Evolutionary conservation across 2,888 invertebrate species (phyloP).

Genomic region (Chaetoderma sp.): DNA sequence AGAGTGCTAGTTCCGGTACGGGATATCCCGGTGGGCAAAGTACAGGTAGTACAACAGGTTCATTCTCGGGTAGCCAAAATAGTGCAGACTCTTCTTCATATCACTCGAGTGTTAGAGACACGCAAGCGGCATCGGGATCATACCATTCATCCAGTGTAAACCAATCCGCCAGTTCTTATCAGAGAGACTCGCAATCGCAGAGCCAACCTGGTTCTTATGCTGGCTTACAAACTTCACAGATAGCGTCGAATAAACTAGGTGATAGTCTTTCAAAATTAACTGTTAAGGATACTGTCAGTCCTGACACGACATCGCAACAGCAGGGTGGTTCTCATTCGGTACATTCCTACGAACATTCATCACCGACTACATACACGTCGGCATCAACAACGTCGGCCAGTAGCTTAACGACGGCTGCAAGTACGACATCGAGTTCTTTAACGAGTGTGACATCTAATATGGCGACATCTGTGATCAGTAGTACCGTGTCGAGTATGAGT

Average conservation of each 20-base stretch:
- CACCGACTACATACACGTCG: too few relatives aligned
- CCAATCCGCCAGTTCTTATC: conserved; percentile 6
- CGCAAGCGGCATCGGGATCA: conserved; percentile 23
- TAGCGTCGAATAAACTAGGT: conserved; percentile 52
- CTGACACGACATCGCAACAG: too few relatives aligned
- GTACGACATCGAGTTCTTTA: conserved; percentile 40
- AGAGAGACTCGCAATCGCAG: conserved; percentile 32
- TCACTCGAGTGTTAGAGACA: conserved; percentile 28
- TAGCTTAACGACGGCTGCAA: conserved; percentile 48
- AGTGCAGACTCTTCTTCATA: too few relatives aligned
- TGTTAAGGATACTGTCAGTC: conserved; percentile 55
- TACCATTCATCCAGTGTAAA: neutral
- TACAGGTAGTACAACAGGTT: too few relatives aligned
- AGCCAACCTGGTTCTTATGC: conserved; percentile 49
- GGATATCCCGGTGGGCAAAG: too few relatives aligned
- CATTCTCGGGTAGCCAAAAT: too few relatives aligned
- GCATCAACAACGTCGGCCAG: conserved; percentile 44
- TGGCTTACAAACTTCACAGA: conserved; percentile 46
- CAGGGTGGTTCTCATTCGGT: too few relatives aligned
- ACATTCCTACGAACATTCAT: too few relatives aligned
- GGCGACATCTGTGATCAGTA: too few relatives aligned
- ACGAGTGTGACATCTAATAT: conserved; percentile 15
- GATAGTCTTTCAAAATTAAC: conserved; percentile 63
- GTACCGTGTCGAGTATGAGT: too few relatives aligned
- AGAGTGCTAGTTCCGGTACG: conserved; percentile 47